Conservation (phyloP, 2,888 invertebrate species). For the Diplolepis rosae region DNA sequence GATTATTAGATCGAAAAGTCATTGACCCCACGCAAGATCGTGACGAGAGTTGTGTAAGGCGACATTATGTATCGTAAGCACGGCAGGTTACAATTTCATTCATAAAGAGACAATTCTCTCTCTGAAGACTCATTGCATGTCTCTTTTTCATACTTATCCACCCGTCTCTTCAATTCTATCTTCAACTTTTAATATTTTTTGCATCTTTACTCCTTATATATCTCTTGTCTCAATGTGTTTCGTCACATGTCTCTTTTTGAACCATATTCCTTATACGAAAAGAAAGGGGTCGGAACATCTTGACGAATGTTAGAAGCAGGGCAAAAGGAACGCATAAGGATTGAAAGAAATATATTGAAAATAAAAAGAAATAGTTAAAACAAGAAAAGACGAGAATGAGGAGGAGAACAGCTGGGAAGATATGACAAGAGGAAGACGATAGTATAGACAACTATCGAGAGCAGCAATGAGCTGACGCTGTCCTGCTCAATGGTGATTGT, state of each 20-base stretch:
- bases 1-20: slow-evolving; percentile 32
- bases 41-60: slow-evolving; percentile 61
- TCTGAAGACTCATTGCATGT: slow-evolving; percentile 50
- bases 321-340: no score
- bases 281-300: no score
- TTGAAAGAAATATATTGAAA: background rate
- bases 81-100: slow-evolving; percentile 65
- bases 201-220: no score
- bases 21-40: slow-evolving; percentile 51
- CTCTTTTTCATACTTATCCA: slow-evolving; percentile 44
- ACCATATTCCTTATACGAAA: no score
- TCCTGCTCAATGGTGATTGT: slow-evolving; percentile 54
- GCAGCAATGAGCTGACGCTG: slow-evolving; percentile 40
- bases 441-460: slow-evolving; percentile 17
- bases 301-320: no score
- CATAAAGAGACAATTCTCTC: slow-evolving; percentile 55
- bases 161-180: background rate
- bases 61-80: slow-evolving; percentile 60
- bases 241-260: no score
- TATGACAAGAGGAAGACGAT: slow-evolving; percentile 31
- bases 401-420: slow-evolving; percentile 30
- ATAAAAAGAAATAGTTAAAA: background rate
- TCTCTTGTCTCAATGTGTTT: no score
- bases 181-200: no score
- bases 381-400: slow-evolving; percentile 1